Conservation (phyloP, 1,140 invertebrate species). For the Panonychus citri region DNA sequence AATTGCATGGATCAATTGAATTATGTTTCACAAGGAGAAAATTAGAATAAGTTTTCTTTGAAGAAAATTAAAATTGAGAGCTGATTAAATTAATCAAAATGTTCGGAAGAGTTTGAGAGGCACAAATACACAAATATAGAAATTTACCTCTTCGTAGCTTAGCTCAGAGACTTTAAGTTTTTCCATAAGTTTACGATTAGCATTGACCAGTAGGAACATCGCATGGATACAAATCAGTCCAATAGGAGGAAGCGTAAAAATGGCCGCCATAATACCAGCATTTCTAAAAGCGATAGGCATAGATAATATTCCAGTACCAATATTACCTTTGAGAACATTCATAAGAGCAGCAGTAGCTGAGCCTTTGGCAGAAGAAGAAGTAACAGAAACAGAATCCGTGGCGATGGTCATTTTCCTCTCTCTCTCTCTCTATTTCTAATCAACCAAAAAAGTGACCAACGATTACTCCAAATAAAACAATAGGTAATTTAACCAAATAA, state of each 20-base stretch:
- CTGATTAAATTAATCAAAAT: neutral
- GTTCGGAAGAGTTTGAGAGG: too few species aligned
- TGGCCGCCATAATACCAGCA: constrained; percentile 45
- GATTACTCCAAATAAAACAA: too few species aligned
- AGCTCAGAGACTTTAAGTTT: constrained; percentile 22
- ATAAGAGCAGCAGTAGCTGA: constrained; percentile 29
- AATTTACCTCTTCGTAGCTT: constrained; percentile 42
- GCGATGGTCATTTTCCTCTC: too few species aligned
- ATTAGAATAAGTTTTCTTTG: too few species aligned
- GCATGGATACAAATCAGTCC: constrained; percentile 56
- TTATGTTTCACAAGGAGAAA: too few species aligned
- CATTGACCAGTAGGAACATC: constrained; percentile 56
- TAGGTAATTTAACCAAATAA: too few species aligned
- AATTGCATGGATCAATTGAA: too few species aligned
- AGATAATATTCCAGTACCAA: constrained; percentile 72
- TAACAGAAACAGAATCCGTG: too few species aligned
- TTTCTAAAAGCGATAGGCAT: constrained; percentile 60
- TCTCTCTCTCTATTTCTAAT: too few species aligned
- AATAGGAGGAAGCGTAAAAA: constrained; percentile 44
- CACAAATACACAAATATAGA: neutral
- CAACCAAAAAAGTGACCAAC: too few species aligned
- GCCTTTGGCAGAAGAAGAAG: neutral
- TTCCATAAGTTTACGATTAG: constrained; percentile 10
- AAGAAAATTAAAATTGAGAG: neutral
- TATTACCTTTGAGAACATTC: constrained; percentile 55